Percentiles rank a stretch among this genome's conserved stretches.
These are phyloP conservation scores for Galendromus occidentalis DNA, from an alignment of 1,140 invertebrate genomes.

Conservation along the genomic window DNA sequence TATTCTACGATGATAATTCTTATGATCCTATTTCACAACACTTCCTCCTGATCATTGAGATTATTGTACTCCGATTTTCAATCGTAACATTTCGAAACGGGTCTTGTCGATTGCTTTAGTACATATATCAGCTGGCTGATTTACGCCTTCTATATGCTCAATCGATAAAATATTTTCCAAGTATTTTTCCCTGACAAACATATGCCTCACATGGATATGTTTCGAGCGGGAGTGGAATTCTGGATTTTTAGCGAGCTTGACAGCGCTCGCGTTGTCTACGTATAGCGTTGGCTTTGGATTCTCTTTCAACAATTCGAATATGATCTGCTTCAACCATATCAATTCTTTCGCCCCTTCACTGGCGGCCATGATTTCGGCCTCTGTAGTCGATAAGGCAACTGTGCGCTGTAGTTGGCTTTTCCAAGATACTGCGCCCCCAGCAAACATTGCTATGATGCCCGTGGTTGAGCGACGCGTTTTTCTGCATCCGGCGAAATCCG, in stretches of 20 bases:
- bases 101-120: constrained; percentile 13
- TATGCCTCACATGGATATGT: constrained; percentile 10
- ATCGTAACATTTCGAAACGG: too few relatives aligned
- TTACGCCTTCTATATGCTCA: neutral
- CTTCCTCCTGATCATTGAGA: too few relatives aligned
- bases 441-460: too few relatives aligned
- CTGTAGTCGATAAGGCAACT: too few relatives aligned
- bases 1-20: too few relatives aligned
- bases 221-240: constrained; percentile 14
- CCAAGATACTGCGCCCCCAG: too few relatives aligned
- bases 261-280: constrained; percentile 18
- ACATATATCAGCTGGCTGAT: constrained; percentile 17
- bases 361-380: neutral
- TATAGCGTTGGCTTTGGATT: constrained; percentile 4
- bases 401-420: too few relatives aligned
- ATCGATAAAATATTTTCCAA: neutral
- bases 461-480: too few relatives aligned
- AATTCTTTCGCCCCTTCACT: constrained; percentile 17
- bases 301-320: constrained; percentile 9
- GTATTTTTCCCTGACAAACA: too few relatives aligned
- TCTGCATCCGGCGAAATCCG: too few relatives aligned
- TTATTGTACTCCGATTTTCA: too few relatives aligned
- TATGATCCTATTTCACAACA: too few relatives aligned
- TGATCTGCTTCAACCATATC: constrained; percentile 16
- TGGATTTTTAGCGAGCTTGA: constrained; percentile 14